Conservation (phyloP, 2,113 vertebrate species). For the Mystacornis crossleyi region DNA sequence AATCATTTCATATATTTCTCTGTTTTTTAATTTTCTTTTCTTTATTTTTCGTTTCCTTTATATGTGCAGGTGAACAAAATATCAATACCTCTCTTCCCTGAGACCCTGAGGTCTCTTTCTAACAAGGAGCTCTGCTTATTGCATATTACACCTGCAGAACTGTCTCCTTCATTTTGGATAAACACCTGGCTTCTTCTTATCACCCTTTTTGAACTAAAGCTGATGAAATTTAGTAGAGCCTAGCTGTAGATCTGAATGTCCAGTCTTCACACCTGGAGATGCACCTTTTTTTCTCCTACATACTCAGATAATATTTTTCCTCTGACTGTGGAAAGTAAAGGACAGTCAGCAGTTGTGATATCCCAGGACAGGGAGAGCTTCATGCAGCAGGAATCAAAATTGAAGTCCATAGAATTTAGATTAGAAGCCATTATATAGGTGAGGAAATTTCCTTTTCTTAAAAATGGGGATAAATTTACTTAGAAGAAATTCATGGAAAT, state of each 20-base stretch:
- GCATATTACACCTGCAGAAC: background rate
- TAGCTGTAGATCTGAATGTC: background rate
- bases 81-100: background rate
- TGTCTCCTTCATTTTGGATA: background rate
- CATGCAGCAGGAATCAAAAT: background rate
- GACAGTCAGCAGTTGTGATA: background rate
- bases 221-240: background rate
- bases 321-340: background rate
- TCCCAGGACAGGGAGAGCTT: background rate
- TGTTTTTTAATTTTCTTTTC: background rate
- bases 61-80: background rate
- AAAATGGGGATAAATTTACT: background rate
- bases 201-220: background rate
- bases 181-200: background rate
- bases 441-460: background rate
- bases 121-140: background rate
- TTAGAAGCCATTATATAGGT: background rate
- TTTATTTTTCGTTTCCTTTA: background rate
- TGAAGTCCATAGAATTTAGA: background rate
- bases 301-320: background rate
- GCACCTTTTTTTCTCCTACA: background rate
- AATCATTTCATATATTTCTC: background rate
- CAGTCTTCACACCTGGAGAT: background rate
- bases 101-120: background rate
- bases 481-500: background rate